These are phyloP conservation scores for Cosmopolites sordidus DNA, from an alignment of 2,888 invertebrate genomes.

Conservation along the genomic window DNA sequence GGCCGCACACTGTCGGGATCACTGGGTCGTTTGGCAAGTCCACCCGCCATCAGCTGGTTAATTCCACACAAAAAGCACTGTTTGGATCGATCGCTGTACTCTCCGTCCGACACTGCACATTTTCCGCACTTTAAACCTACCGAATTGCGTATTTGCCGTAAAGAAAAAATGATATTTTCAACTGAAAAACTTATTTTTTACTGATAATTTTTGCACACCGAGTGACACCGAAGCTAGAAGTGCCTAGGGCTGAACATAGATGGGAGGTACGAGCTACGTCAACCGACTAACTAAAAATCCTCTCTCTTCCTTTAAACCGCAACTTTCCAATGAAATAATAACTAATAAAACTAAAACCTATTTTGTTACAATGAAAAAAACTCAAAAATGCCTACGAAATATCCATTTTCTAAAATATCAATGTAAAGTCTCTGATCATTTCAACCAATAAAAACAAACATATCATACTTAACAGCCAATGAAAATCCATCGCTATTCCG, in stretches of 20 bases:
- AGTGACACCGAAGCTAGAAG: constrained; percentile 58
- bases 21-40: constrained; percentile 46
- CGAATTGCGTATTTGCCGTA: constrained; percentile 18
- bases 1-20: constrained; percentile 36
- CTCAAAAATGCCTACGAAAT: no score
- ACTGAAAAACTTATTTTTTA: constrained; percentile 43
- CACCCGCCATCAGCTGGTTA: constrained; percentile 52
- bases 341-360: no score
- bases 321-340: no score
- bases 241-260: constrained; percentile 70
- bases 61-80: constrained; percentile 51
- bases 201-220: constrained; percentile 61
- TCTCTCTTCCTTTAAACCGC: neutral
- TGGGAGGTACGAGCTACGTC: constrained; percentile 48
- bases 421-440: constrained; percentile 6
- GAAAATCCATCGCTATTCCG: constrained; percentile 9
- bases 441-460: constrained; percentile 13
- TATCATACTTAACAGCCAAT: constrained; percentile 12
- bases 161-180: constrained; percentile 22
- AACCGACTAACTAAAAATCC: neutral
- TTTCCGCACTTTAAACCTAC: constrained; percentile 42
- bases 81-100: constrained; percentile 53
- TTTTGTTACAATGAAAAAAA: no score
- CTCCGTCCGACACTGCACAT: constrained; percentile 52
- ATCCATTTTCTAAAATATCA: neutral